These are phyloP conservation scores for Itoplectis maculator DNA, from an alignment of 2,888 invertebrate genomes.

Conservation along the genomic window DNA sequence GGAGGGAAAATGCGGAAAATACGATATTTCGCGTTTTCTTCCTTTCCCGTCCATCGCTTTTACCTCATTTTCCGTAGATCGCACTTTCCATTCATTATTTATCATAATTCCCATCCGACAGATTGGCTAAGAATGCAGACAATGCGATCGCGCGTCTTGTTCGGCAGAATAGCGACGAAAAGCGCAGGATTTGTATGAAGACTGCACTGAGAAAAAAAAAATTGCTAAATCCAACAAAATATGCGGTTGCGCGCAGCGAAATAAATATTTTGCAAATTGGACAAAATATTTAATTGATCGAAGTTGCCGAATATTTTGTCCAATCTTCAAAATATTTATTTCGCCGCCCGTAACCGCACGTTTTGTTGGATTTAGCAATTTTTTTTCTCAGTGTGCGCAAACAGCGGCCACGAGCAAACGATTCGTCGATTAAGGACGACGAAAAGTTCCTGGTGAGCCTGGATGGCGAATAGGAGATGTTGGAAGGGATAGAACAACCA, in stretches of 20 bases:
- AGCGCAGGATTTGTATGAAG: slow-evolving; percentile 13
- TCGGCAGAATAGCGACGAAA: background rate
- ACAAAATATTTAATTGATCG: no score
- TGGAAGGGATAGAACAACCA: background rate
- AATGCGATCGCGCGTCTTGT: slow-evolving; percentile 1
- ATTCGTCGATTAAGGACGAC: slow-evolving; percentile 29
- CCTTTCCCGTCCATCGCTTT: background rate
- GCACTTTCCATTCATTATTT: slow-evolving; percentile 46
- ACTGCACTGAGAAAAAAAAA: no score
- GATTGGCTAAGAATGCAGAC: slow-evolving; percentile 24
- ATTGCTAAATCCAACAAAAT: no score
- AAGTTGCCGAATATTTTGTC: no score
- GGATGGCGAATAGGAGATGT: background rate
- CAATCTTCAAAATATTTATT: no score
- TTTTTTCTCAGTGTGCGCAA: no score
- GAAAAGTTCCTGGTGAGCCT: background rate
- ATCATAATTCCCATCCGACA: slow-evolving; percentile 42
- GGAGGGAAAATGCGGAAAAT: slow-evolving; percentile 21
- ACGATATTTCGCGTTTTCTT: no score
- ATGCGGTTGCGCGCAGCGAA: no score
- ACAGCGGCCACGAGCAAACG: slow-evolving; percentile 16
- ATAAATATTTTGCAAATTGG: no score
- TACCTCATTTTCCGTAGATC: slow-evolving; percentile 23
- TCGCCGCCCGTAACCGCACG: no score
- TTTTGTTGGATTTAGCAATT: no score